Percentiles rank a stretch among this genome's conserved stretches.
These are phyloP conservation scores for Anthoscopus minutus DNA, from an alignment of 2,113 vertebrate species.

Conservation along the genomic window DNA sequence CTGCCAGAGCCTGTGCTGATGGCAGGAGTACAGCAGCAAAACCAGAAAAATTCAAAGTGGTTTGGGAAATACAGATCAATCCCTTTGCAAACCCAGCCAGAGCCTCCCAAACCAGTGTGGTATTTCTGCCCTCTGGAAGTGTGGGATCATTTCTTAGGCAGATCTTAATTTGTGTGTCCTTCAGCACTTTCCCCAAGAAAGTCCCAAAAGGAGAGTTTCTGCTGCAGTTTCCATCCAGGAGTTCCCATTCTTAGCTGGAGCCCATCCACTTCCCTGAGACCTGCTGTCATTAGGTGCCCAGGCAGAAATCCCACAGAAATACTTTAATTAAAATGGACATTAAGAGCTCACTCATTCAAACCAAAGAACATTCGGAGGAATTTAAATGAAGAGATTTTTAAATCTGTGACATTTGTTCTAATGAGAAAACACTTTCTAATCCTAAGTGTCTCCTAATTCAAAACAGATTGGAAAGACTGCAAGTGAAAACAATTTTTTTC, in stretches of 20 bases:
- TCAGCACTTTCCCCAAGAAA: background rate
- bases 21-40: background rate
- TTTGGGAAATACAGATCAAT: background rate
- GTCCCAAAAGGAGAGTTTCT: background rate
- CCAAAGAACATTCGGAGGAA: constrained; percentile 65
- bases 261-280: background rate
- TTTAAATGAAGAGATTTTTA: constrained; percentile 56
- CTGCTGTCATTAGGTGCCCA: constrained; percentile 5
- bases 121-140: rapidly evolving
- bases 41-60: background rate
- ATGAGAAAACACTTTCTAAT: constrained; percentile 61
- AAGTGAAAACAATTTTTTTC: constrained; percentile 15
- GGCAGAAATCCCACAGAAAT: constrained; percentile 32
- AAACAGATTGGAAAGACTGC: constrained; percentile 44
- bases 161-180: background rate
- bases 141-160: background rate
- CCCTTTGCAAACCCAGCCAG: background rate
- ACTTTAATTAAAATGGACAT: constrained; percentile 68
- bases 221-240: background rate
- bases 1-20: background rate
- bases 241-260: background rate
- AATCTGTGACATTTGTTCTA: constrained; percentile 68
- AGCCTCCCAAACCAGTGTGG: rapidly evolving
- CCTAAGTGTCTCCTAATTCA: constrained; percentile 28
- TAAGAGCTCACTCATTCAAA: constrained; percentile 62